Evolutionary conservation across 2,888 invertebrate species (phyloP).

Genomic region (Temnothorax unifasciatus): DNA sequence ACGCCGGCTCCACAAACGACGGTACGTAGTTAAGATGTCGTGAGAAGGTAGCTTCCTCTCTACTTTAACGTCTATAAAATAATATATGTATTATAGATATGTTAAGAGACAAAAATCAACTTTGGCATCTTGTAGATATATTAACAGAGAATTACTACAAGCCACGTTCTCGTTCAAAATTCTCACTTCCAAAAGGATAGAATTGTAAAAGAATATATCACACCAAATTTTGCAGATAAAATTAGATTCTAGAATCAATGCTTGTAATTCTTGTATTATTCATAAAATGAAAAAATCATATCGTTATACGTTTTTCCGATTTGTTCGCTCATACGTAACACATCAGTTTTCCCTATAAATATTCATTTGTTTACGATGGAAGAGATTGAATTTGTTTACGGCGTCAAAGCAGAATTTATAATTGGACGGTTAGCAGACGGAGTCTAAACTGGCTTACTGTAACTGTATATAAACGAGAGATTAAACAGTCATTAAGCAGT

Average conservation of each 20-base stretch:
- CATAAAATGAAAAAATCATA: not conserved
- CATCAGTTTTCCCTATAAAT: conserved; percentile 32
- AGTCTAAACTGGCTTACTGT: conserved; percentile 7
- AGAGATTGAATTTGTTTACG: conserved; percentile 46
- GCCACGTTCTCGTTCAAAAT: not conserved
- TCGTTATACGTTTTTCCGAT: conserved; percentile 9
- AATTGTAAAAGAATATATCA: not conserved
- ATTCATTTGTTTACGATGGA: conserved; percentile 44
- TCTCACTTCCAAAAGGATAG: not conserved
- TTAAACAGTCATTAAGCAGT: conserved; percentile 38
- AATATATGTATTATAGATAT: not conserved
- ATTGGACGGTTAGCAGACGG: conserved; percentile 30
- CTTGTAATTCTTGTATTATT: not conserved
- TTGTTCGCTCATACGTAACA: conserved; percentile 9
- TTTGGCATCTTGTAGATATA: not conserved
- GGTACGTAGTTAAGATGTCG: conserved; percentile 69
- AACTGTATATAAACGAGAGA: conserved; percentile 25
- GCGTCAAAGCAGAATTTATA: conserved; percentile 39
- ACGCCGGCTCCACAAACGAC: conserved; percentile 50
- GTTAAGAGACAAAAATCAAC: not conserved
- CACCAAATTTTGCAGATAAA: not conserved
- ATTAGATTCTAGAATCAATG: not conserved
- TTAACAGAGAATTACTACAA: not conserved
- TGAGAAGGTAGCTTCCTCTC: conserved; percentile 33
- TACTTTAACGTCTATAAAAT: conserved; percentile 36